Percentiles rank a stretch among this genome's conserved stretches.
Evolutionary conservation across 2,888 invertebrate species (phyloP).

Genomic region (Slavum lentiscoides): DNA sequence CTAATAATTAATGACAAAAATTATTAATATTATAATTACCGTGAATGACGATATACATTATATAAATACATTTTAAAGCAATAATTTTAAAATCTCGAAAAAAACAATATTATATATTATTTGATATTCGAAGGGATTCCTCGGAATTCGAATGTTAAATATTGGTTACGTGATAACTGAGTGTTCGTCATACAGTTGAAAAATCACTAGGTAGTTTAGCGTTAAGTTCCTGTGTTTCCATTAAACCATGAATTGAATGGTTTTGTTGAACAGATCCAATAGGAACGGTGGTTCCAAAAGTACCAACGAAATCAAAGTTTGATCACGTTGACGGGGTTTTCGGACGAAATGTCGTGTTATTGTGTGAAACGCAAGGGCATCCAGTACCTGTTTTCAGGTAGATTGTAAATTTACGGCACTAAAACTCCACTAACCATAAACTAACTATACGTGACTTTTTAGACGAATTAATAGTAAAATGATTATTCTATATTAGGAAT

Average conservation of each 20-base stretch:
- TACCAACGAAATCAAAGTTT: conserved; percentile 59
- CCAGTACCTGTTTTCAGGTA: conserved; percentile 70
- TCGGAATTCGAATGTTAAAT: too few relatives aligned
- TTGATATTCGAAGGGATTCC: too few relatives aligned
- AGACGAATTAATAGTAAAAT: neutral
- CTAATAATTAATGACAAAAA: too few relatives aligned
- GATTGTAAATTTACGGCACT: conserved; percentile 61
- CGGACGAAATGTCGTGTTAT: conserved; percentile 59
- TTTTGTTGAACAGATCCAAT: conserved; percentile 63
- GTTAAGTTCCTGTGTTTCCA: neutral
- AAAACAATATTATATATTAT: too few relatives aligned
- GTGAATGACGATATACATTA: too few relatives aligned
- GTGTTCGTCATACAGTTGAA: neutral
- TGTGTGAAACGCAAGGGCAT: conserved; percentile 60
- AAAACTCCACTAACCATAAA: conserved; percentile 3
- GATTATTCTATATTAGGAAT: neutral
- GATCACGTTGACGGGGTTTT: conserved; percentile 56
- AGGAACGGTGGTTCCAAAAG: conserved; percentile 59
- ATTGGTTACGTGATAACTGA: too few relatives aligned
- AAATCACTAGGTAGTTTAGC: neutral
- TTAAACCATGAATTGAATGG: conserved; percentile 25
- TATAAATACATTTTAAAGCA: too few relatives aligned
- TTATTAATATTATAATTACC: too few relatives aligned
- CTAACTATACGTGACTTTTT: neutral
- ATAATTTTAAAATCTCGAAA: too few relatives aligned